These are phyloP conservation scores for Cynopterus brachyotis DNA, from an alignment of 2,113 vertebrate species.

Conservation along the genomic window DNA sequence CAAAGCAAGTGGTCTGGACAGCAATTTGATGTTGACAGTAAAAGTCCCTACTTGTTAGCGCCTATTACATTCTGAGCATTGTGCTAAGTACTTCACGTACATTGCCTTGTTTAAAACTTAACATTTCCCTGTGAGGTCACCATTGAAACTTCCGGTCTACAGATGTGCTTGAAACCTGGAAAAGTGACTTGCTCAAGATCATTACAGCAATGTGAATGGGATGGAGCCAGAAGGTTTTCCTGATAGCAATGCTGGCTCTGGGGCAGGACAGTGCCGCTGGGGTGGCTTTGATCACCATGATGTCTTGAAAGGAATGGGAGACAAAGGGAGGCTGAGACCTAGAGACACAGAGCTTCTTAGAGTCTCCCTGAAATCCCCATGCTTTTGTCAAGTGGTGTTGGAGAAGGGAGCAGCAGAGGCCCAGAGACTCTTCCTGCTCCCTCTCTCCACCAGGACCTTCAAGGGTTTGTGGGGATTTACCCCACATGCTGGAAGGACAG, in stretches of 20 bases:
- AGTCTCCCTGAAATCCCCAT: neutral
- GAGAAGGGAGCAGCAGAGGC: neutral
- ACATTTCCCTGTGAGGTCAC: neutral
- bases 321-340: neutral
- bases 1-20: neutral
- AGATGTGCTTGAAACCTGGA: neutral
- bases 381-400: neutral
- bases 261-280: neutral
- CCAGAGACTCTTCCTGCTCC: neutral
- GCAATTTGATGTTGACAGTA: neutral
- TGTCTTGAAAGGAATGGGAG: neutral
- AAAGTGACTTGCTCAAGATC: neutral
- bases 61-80: neutral
- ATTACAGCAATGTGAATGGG: neutral
- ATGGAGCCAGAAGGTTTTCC: neutral
- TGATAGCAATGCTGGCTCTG: neutral
- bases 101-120: neutral
- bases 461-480: neutral
- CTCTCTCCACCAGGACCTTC: neutral
- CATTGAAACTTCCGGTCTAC: neutral
- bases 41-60: neutral
- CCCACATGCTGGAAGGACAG: neutral
- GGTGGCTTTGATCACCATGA: neutral
- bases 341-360: neutral
- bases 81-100: neutral